phyloP scores from a whole-genome alignment of 2,113 vertebrate genomes.

The Pao palembangensis region DNA sequence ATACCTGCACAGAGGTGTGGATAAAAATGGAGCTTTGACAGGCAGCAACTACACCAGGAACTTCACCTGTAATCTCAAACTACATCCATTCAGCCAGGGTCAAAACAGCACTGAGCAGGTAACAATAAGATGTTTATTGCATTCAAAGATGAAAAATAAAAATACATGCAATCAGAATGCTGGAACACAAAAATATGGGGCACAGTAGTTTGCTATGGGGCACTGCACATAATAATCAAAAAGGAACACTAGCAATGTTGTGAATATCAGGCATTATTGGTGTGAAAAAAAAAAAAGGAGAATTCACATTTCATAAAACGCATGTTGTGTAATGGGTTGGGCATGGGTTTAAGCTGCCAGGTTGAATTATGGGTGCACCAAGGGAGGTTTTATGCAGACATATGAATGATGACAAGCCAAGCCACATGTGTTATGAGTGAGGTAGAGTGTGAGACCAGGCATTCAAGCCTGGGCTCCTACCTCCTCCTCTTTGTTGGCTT shows the following conservation, averaged over 20 bases:
- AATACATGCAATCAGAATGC: slow-evolving; percentile 2
- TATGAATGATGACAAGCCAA: slow-evolving; percentile 32
- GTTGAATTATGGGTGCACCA: slow-evolving; percentile 31
- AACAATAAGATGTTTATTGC: slow-evolving; percentile 13
- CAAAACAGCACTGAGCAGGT: too few relatives aligned
- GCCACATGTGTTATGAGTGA: slow-evolving; percentile 43
- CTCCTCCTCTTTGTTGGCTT: slow-evolving; percentile 96
- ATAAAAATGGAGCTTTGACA: slow-evolving; percentile 6
- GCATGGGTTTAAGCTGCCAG: slow-evolving; percentile 22
- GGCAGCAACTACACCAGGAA: not conserved
- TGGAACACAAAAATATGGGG: not conserved
- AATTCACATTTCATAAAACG: slow-evolving; percentile 11
- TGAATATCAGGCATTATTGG: slow-evolving; percentile 4
- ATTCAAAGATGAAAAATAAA: slow-evolving; percentile 15
- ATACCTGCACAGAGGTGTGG: slow-evolving; percentile 7
- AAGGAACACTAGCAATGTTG: not conserved
- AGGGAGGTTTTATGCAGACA: slow-evolving; percentile 19
- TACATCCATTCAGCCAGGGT: too few relatives aligned
- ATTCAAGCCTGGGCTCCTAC: slow-evolving; percentile 80
- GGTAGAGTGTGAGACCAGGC: slow-evolving; percentile 32
- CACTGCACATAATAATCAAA: not conserved
- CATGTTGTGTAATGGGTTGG: slow-evolving; percentile 2
- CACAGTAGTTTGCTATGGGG: not conserved
- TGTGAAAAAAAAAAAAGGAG: slow-evolving; percentile 14
- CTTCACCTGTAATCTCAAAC: too few relatives aligned